Evolutionary conservation across 2,888 invertebrate genomes (phyloP), one percentile per base, ranked within the genome.

Genomic region (Parochlus steinenii): DNA sequence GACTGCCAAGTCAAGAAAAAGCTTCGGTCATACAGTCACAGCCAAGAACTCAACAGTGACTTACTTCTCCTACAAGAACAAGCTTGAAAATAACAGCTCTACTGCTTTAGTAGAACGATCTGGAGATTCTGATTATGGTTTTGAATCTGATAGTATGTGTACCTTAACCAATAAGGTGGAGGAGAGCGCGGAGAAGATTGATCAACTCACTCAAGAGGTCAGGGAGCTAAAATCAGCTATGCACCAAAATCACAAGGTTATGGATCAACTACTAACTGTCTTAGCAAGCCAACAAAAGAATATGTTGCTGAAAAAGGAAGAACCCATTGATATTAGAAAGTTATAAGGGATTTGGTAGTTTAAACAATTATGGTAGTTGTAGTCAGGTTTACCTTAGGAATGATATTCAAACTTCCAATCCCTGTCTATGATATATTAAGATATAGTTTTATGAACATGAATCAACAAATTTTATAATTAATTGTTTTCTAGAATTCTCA

Each of bases 1-100:
- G 46, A 75, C 83, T 29, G 83, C 81, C 1, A 79, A 78, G 49
- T 71, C 73, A 58, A 63, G 78, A 27, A 80, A 78, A 50, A 65
- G 73, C 48, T 70, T 72, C 46, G 69, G 72, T 3, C 70, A 73
- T 46, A 75, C 76, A 1, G 68, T 74, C 43, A 73, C 75, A 4
- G 71, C 73, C 0, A 71, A 67, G 43, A 70, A 69, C 12, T 71
- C 70, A 5, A 68, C 67, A 14, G 68, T 68, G 2, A 70, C 72
- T 2, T 69, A 70, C 42, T 65, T 71, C 44, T 68, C 70, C 1
- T 70, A 69, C 45, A 72, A 71, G 47, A 74, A 62, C 44, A 63
- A 71, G 48, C 69, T 68, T 47, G 69, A 70, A 45, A 74, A 71
- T 47, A 75, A 74, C 45, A 71, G 71, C 30, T 48, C 50, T 25